Evolutionary conservation across 2,888 invertebrate species (phyloP), one percentile per base, ranked within the genome.

Genomic region (Entomobrya proxima): DNA sequence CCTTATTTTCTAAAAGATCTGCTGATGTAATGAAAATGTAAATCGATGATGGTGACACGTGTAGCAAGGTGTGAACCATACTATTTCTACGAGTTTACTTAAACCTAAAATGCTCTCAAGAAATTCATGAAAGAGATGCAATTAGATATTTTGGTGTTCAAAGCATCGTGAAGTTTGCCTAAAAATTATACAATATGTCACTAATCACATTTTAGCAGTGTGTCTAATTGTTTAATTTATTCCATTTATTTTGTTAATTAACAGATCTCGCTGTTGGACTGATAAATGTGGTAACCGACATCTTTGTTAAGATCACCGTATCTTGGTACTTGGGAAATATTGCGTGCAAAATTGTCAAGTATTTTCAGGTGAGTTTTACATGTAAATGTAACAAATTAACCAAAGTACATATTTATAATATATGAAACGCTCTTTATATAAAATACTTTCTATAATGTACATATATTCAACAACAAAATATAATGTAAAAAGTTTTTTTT

Each of bases 281-380:
- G 82, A 95, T 97, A 91, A 96, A 95, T 92, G 97, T 98, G 44
- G 94, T 96, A 88, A 97, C 96, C 13, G 98, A 98, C 91, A 97
- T 98, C 86, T 94, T 96, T 81, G 97, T 97, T 95, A 95, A 96
- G 91, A 95, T 96, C 87, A 97, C 97, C 1, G 95, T 98, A 82
- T 94, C 95, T 2, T 98, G 97, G 97, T 93, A 96, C 89, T 97
- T 96, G 0, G 97, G 97, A 2, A 96, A 97, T 91, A 92, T 96
- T 72, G 96, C 96, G 91, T 98, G 97, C 93, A 98, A 97, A 92
- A 92, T 96, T 87, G 95, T 97, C 88, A 95, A 96, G 91, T 98
- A 96, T 92, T 93, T 95, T 69, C 96, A 96, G 93, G 95, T 95
- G 91, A 91, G 64, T 64, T 58, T n/a, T 21, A 9, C 9, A 18